These are phyloP conservation scores for Pempheris klunzingeri DNA, from an alignment of 2,797 vertebrate species.

Conservation along the genomic window DNA sequence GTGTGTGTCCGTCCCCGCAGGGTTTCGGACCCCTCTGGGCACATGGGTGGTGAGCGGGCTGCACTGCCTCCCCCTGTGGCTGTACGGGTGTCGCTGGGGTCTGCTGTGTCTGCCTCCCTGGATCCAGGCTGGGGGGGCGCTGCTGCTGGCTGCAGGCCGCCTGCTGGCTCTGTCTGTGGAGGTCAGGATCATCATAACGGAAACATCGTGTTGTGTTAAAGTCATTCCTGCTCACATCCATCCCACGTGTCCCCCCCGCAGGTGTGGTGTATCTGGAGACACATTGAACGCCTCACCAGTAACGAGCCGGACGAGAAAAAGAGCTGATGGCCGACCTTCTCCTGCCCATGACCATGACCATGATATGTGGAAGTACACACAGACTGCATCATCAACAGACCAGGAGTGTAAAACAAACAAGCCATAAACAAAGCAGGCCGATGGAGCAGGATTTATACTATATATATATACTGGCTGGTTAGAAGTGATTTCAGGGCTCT, in stretches of 20 bases:
- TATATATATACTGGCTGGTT: no score
- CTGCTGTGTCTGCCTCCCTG: slow-evolving; percentile 60
- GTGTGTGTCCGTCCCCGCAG: slow-evolving; percentile 46
- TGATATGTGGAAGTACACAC: no score
- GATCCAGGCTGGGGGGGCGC: slow-evolving; percentile 58
- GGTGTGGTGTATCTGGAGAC: slow-evolving; percentile 80
- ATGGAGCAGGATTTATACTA: no score
- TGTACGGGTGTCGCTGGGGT: slow-evolving; percentile 64
- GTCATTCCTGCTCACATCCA: background rate
- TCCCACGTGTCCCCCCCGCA: slow-evolving; percentile 48
- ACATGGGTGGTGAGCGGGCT: slow-evolving; percentile 76
- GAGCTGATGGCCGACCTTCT: slow-evolving; percentile 26
- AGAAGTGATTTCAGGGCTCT: no score
- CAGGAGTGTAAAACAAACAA: no score
- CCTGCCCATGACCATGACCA: no score
- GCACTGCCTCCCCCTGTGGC: slow-evolving; percentile 79
- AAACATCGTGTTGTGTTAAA: background rate
- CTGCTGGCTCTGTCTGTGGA: slow-evolving; percentile 77
- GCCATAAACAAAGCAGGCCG: no score
- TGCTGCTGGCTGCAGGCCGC: slow-evolving; percentile 72
- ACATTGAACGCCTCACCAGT: slow-evolving; percentile 68
- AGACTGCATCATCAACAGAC: no score
- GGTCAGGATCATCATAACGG: slow-evolving; percentile 56
- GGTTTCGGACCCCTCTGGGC: slow-evolving; percentile 76
- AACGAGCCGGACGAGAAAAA: slow-evolving; percentile 59